These are phyloP conservation scores for Zoroaster sp. DNA, from an alignment of 53 echinoderm and acorn worm species.

Conservation along the genomic window DNA sequence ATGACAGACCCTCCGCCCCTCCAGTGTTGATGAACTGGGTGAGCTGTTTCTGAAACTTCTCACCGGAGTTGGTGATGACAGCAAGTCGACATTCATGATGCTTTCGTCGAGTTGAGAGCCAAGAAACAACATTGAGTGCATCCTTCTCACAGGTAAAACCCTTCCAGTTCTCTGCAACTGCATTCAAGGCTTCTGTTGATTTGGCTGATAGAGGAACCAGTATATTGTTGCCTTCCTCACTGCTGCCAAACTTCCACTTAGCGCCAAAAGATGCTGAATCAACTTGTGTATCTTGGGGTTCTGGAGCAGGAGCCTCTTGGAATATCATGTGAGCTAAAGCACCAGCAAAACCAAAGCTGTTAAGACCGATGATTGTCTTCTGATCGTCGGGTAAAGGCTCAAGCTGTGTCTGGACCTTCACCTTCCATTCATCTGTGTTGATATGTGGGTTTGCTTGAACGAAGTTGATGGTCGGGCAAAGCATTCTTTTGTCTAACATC, in stretches of 20 bases:
- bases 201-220: conserved; percentile 81
- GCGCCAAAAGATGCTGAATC: background rate
- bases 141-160: conserved; percentile 68
- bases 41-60: conserved; percentile 34
- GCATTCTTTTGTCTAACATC: conserved; percentile 83
- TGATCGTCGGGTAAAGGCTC: conserved; percentile 66
- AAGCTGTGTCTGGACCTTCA: conserved; percentile 71
- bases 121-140: conserved; percentile 77
- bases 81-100: conserved; percentile 80
- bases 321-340: conserved; percentile 89
- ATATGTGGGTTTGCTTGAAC: conserved; percentile 75
- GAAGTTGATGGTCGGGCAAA: conserved; percentile 92
- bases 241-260: conserved; percentile 81
- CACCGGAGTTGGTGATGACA: conserved; percentile 75
- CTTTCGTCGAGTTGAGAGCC: conserved; percentile 82
- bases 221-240: conserved; percentile 61
- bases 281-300: background rate
- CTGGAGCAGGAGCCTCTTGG: conserved; percentile 67
- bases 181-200: no score
- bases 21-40: conserved; percentile 8
- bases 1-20: conserved; percentile 54
- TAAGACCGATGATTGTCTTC: conserved; percentile 78
- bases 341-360: conserved; percentile 97
- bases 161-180: conserved; percentile 75
- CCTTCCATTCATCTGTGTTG: conserved; percentile 66